Percentiles rank a stretch among this genome's conserved stretches.
Conservation (phyloP, 2,113 vertebrate species). For the Rhinogobius similis region DNA sequence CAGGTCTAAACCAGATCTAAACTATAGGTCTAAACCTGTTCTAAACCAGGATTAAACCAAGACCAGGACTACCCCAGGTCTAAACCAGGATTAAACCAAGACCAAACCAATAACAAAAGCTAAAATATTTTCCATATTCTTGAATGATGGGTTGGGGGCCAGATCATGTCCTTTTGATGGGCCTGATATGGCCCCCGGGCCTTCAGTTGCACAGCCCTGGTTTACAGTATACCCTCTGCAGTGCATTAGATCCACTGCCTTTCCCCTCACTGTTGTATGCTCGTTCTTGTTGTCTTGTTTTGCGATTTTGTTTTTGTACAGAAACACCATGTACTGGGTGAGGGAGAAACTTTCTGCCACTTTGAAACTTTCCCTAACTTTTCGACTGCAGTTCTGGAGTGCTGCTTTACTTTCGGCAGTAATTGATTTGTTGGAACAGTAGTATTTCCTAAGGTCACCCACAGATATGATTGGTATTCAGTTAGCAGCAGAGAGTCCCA, state of each 20-base stretch:
- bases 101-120: no score
- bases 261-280: background rate
- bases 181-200: no score
- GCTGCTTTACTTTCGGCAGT: background rate
- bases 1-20: no score
- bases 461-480: slow-evolving; percentile 8
- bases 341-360: background rate
- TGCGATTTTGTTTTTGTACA: background rate
- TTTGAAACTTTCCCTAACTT: background rate
- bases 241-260: background rate
- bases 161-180: no score
- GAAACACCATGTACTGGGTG: background rate
- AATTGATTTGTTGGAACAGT: slow-evolving; percentile 3
- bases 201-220: no score
- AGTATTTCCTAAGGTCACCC: slow-evolving; percentile 1
- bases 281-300: background rate
- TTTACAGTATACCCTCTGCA: background rate
- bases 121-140: no score
- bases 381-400: background rate
- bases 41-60: no score
- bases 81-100: no score
- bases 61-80: no score
- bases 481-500: background rate
- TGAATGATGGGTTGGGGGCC: no score
- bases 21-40: no score